Evolutionary conservation across 2,113 vertebrate species (phyloP).

Genomic region (Poeciliopsis occidentalis): DNA sequence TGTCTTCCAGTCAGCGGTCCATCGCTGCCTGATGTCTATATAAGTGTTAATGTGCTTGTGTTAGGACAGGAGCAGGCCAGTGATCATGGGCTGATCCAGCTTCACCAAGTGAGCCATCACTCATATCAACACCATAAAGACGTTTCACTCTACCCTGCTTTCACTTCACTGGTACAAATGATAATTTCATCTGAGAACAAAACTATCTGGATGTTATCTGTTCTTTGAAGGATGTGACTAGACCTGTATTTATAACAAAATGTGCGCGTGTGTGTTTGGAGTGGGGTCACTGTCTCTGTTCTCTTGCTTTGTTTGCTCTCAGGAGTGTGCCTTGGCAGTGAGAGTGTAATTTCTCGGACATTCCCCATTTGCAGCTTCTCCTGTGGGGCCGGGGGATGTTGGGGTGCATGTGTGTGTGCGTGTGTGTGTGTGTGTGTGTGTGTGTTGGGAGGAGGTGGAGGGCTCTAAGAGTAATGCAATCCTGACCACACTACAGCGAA

Average conservation of each 20-base stretch:
- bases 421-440: too few species aligned
- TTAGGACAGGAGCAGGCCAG: slow-evolving; percentile 45
- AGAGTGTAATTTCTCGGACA: slow-evolving; percentile 66
- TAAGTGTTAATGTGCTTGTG: slow-evolving; percentile 14
- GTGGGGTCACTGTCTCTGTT: slow-evolving; percentile 47
- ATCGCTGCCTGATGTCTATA: slow-evolving; percentile 23
- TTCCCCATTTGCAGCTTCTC: slow-evolving; percentile 78
- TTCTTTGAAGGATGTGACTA: slow-evolving; percentile 15
- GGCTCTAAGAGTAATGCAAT: slow-evolving; percentile 33
- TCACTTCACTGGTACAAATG: slow-evolving; percentile 79
- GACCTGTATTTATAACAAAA: slow-evolving; percentile 4
- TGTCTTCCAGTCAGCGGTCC: slow-evolving; percentile 23
- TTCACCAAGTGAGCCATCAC: slow-evolving; percentile 78
- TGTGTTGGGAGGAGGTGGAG: too few species aligned
- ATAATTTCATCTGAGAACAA: slow-evolving; percentile 80
- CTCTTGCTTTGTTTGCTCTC: slow-evolving; percentile 70
- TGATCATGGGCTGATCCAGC: slow-evolving; percentile 78
- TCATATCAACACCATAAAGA: slow-evolving; percentile 77
- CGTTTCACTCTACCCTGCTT: slow-evolving; percentile 80
- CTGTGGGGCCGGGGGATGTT: slow-evolving; percentile 61
- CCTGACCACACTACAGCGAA: slow-evolving; percentile 16
- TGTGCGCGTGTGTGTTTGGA: slow-evolving; percentile 21
- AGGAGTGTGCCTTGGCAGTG: slow-evolving; percentile 60
- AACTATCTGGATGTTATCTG: slow-evolving; percentile 75
- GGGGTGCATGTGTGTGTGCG: neutral